Evolutionary conservation across 2,113 vertebrate species (phyloP).

Genomic region (Leptosomus discolor): DNA sequence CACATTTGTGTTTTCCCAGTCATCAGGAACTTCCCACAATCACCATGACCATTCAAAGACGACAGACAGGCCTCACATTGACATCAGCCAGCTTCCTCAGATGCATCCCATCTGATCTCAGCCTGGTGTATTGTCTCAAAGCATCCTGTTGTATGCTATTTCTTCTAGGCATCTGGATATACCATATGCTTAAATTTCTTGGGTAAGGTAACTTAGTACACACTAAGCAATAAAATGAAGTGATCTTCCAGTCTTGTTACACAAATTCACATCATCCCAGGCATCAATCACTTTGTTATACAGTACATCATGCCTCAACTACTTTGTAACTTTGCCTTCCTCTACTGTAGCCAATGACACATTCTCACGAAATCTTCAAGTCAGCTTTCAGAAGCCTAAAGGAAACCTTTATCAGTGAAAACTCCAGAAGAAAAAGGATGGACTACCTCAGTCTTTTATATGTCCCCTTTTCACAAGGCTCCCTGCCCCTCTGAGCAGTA

Average conservation of each 20-base stretch:
- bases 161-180: not conserved
- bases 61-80: not conserved
- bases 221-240: not conserved
- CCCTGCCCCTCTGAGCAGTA: not conserved
- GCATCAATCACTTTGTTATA: not conserved
- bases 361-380: not conserved
- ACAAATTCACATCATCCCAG: not conserved
- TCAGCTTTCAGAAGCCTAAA: not conserved
- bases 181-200: not conserved
- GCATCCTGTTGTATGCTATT: fast-evolving
- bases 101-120: not conserved
- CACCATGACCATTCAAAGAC: not conserved
- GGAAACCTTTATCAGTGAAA: not conserved
- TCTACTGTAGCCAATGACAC: not conserved
- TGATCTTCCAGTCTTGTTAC: not conserved
- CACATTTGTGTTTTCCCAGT: not conserved
- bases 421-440: not conserved
- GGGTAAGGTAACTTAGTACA: not conserved
- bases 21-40: not conserved
- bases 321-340: not conserved
- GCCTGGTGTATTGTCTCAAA: not conserved
- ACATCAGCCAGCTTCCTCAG: not conserved
- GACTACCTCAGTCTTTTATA: not conserved
- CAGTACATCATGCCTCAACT: not conserved
- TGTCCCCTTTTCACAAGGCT: not conserved